Conservation (phyloP, 2,113 vertebrate species). For the Megaleporinus macrocephalus region DNA sequence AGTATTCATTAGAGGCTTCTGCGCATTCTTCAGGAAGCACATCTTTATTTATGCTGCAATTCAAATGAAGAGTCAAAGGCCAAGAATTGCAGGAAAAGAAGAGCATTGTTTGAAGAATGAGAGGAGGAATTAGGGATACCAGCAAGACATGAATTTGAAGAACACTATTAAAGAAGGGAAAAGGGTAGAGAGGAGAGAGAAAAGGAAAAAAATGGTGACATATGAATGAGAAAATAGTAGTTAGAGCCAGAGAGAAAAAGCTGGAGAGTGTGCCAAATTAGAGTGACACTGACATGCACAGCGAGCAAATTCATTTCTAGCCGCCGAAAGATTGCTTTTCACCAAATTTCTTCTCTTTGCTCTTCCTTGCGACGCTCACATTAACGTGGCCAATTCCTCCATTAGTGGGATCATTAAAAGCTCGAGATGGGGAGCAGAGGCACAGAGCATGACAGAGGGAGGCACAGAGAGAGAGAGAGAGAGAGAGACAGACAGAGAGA, state of each 20-base stretch:
- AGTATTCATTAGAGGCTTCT: constrained; percentile 11
- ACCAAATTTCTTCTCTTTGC: constrained; percentile 1
- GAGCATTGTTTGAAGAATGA: not conserved
- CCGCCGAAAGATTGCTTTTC: constrained; percentile 3
- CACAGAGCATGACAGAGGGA: not conserved
- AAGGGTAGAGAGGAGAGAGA: not conserved
- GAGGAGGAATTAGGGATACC: not conserved
- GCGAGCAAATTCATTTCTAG: not conserved
- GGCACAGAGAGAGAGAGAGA: too few relatives aligned
- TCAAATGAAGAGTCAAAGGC: constrained; percentile 10
- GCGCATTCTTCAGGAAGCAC: not conserved
- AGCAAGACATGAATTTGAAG: constrained; percentile 3
- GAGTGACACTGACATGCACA: not conserved
- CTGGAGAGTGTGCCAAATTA: not conserved
- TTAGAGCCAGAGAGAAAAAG: not conserved
- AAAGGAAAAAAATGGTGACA: not conserved
- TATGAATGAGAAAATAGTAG: not conserved
- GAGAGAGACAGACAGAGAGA: too few relatives aligned
- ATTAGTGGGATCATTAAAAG: constrained; percentile 37
- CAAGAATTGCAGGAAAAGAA: not conserved
- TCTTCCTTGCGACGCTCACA: constrained; percentile 10
- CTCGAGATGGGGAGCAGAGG: not conserved
- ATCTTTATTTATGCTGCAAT: constrained; percentile 11
- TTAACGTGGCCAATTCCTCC: constrained; percentile 30
- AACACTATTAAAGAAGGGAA: not conserved